A percentile compares a stretch with the other conserved stretches of the same genome.
phyloP scores from a whole-genome alignment of 2,113 vertebrate genomes.

The Zeus faber region DNA sequence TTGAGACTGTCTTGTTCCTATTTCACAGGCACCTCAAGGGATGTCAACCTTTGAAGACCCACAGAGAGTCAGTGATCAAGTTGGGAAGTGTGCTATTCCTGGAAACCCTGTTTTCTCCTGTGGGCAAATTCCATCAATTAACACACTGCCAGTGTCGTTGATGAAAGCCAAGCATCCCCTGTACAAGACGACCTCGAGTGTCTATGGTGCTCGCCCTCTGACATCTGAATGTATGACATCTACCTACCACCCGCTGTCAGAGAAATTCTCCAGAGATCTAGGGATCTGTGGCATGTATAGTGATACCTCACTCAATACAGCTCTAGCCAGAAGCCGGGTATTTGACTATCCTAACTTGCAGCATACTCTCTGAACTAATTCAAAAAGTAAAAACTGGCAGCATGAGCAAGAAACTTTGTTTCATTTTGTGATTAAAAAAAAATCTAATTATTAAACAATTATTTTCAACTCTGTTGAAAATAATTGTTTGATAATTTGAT shows the following conservation, averaged over 20 bases:
- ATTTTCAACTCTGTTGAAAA: too few species aligned
- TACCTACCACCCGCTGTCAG: constrained; percentile 68
- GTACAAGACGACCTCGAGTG: constrained; percentile 78
- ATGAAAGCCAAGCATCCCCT: constrained; percentile 63
- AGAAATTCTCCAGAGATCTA: constrained; percentile 70
- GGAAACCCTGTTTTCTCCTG: constrained; percentile 84
- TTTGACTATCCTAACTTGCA: constrained; percentile 67
- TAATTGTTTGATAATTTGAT: too few species aligned
- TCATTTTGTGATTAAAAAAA: too few species aligned
- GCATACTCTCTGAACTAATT: too few species aligned
- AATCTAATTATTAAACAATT: too few species aligned
- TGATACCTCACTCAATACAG: constrained; percentile 76
- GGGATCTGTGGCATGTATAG: constrained; percentile 70
- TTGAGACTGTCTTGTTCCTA: neutral
- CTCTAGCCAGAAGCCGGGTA: constrained; percentile 72
- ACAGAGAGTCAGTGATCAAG: constrained; percentile 4
- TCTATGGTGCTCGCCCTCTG: constrained; percentile 72
- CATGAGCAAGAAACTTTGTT: too few species aligned
- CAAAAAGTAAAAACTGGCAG: too few species aligned
- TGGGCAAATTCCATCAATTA: constrained; percentile 53
- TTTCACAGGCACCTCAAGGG: constrained; percentile 14
- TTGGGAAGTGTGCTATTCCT: constrained; percentile 55
- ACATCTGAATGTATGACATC: constrained; percentile 66
- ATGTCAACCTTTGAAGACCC: constrained; percentile 43
- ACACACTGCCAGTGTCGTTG: constrained; percentile 5